Base-by-base conservation (phyloP, 2,888 invertebrate genomes). In the Melanargia galathea region DNA sequence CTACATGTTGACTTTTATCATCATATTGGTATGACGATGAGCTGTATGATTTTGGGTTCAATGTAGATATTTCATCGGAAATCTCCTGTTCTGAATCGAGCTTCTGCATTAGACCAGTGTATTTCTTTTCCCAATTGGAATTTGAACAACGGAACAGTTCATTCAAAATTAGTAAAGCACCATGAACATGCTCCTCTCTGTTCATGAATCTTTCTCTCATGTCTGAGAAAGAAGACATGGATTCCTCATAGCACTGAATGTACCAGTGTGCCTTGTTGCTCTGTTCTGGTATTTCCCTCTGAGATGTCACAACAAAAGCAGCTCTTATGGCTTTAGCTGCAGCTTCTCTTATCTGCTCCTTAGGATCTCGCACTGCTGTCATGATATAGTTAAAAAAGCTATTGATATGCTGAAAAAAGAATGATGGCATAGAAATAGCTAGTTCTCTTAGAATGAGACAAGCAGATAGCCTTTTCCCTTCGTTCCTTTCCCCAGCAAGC, bases 401-500 rank as follows among this genome's bases (percentile, higher is more conserved):
- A 57, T 96, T 95, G 2, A 97, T 96, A 86, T 97, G 97, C 83
- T 97, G 97, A 80, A 96, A 99, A 84, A 99, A 99, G 83, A 98
- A 98, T 24, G 99, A 98, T 0, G 99, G 99, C 92, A 98, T 97
- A n/a, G 97, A 96, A 33, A 97, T 94, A 0, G 99, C 99, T 49
- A 99, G 87, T 87, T 99, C 99, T 73, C 96, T 94, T 22, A 99
- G 86, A 57, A 99, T 96, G 48, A 99, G 92, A 6, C 98, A 97
- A 6, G 98, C 98, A 20, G 98, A 97, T 75, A 97, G 95, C 63
- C 97, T 93, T 80, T 97, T 96, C 8, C 96, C 96, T 92, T 99
- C 98, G 83, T 97, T 94, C 73, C 97, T 92, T 76, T 97, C 98
- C 59, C 96, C 96, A 26, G 95, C 94, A 1, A 99, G 92, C 98